Percentiles rank a stretch among this genome's conserved stretches.
Conservation (phyloP, 2,888 invertebrate species). For the Napeogenes sylphis region DNA sequence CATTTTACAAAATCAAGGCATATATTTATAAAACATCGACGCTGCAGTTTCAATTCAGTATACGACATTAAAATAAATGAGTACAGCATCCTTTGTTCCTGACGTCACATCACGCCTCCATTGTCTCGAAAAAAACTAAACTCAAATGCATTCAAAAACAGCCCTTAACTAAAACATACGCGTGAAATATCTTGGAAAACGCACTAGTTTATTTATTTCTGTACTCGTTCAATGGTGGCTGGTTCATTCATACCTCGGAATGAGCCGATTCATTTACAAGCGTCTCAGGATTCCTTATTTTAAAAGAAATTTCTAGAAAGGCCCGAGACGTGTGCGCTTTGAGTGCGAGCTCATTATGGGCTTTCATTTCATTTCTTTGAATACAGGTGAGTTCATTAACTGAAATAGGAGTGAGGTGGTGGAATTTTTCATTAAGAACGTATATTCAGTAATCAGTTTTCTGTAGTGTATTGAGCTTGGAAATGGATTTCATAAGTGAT, state of each 20-base stretch:
- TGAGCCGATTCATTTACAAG: slow-evolving; percentile 45
- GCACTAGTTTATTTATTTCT: slow-evolving; percentile 26
- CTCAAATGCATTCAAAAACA: slow-evolving; percentile 14
- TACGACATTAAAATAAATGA: slow-evolving; percentile 19
- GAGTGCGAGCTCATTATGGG: slow-evolving; percentile 60
- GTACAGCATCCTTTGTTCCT: slow-evolving; percentile 7
- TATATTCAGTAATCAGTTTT: slow-evolving; percentile 55
- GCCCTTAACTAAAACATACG: slow-evolving; percentile 12
- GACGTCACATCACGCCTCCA: slow-evolving; percentile 9
- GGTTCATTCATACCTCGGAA: slow-evolving; percentile 26
- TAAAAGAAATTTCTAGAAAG: slow-evolving; percentile 56
- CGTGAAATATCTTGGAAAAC: slow-evolving; percentile 22
- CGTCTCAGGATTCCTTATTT: slow-evolving; percentile 45
- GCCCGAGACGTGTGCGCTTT: slow-evolving; percentile 52
- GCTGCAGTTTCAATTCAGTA: background rate
- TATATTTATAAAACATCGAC: no score
- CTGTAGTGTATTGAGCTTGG: slow-evolving; percentile 36
- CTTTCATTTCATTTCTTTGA: slow-evolving; percentile 54
- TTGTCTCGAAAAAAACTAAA: slow-evolving; percentile 15
- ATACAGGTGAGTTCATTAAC: slow-evolving; percentile 55
- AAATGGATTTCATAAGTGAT: slow-evolving; percentile 36
- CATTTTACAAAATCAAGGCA: no score
- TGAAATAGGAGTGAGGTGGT: slow-evolving; percentile 43
- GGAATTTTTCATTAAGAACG: slow-evolving; percentile 71
- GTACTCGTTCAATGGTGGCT: slow-evolving; percentile 16